phyloP scores from a whole-genome alignment of 92 coral and sea anemone genomes.

The Palythoa grandis region DNA sequence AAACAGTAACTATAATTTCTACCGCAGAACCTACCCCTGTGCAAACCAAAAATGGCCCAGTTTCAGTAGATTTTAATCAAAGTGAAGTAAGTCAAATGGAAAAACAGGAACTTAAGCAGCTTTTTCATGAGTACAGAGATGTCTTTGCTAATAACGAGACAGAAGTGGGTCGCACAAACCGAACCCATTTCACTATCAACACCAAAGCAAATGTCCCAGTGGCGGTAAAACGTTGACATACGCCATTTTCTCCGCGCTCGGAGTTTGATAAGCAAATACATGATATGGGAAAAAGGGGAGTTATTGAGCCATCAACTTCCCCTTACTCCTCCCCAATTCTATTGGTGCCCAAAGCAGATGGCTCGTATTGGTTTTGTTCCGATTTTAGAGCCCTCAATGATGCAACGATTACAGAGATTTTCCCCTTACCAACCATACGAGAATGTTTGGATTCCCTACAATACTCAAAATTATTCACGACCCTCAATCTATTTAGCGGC shows the following conservation, averaged over 20 bases:
- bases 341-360: slow-evolving; percentile 50
- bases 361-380: slow-evolving; percentile 50
- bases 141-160: slow-evolving; percentile 52
- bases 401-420: slow-evolving; percentile 44
- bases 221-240: slow-evolving; percentile 52
- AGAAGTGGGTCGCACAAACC: slow-evolving; percentile 56
- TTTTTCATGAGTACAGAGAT: slow-evolving; percentile 49
- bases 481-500: slow-evolving; percentile 48
- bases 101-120: slow-evolving; percentile 23
- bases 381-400: slow-evolving; percentile 42
- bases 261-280: slow-evolving; percentile 51
- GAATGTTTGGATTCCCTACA: slow-evolving; percentile 58
- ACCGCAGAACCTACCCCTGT: background rate
- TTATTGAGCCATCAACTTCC: slow-evolving; percentile 45
- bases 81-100: slow-evolving; percentile 39
- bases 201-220: slow-evolving; percentile 45
- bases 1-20: background rate
- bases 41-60: slow-evolving; percentile 29
- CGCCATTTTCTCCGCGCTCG: slow-evolving; percentile 47
- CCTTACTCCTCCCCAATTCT: slow-evolving; percentile 50
- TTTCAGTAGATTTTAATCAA: slow-evolving; percentile 34
- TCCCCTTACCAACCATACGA: slow-evolving; percentile 54
- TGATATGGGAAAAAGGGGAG: slow-evolving; percentile 55
- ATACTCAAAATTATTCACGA: slow-evolving; percentile 46
- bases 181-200: slow-evolving; percentile 44